Evolutionary conservation across 2,113 vertebrate species (phyloP), one percentile per base, ranked within the genome.

Genomic region (Istiophorus platypterus): DNA sequence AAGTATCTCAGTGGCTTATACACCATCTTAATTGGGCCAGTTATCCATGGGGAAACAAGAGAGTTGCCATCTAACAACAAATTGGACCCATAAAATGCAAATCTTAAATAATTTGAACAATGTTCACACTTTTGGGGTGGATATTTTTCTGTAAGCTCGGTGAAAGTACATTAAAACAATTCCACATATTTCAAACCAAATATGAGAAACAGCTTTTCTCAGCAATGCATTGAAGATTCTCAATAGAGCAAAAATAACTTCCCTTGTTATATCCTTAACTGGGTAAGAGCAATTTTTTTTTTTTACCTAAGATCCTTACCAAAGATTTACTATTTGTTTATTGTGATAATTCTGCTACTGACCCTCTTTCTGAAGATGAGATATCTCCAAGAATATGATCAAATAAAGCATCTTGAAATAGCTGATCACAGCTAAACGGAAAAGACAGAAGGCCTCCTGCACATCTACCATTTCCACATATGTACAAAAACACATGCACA

Each of bases 1-100:
- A 71, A 69, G 11, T 39, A 39, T 68, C 52, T 76, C 45, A 31
- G 27, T 69, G 76, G 9, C 56, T 58, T 41, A 31, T 11, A 49
- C 45, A 61, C 80, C 64, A 80, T 74, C 59, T 70, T 83, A 80
- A 82, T 85, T 85, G 57, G 71, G 51, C 29, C 47, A 24, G 27
- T 39, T 64, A 27, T 72, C 71, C 26, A 49, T 31, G 6, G 20
- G 59, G 52, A 67, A 11, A 59, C 17, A 51, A 59, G 58, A 67
- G 29, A 76, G n/a, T 26, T 79, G 15, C 17, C 57, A 61, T 3
- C 24, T 56, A 56, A 67, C 63, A 29, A 56, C 34, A 29, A 71
- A 68, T 70, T 54, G 26, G 42, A 27, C 10, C 31, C n/a, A 11
- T 12, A 42, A 42, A 51, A 77, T 74, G 27, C 70, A 73, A 58